Base-by-base conservation (phyloP, 2,888 invertebrate species). In the Charanyca ferruginea region DNA sequence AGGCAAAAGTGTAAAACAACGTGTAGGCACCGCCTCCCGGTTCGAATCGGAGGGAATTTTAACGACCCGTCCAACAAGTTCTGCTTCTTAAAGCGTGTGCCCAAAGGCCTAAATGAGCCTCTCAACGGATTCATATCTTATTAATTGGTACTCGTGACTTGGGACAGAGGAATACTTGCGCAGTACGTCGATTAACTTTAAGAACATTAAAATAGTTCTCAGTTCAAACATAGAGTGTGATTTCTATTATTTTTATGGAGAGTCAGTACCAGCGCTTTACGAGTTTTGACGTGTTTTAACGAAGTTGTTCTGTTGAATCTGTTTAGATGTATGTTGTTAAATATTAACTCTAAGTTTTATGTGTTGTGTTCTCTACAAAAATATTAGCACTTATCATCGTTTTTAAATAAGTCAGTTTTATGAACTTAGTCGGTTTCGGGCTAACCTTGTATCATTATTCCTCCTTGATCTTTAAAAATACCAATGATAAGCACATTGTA, bases 11-110 rank as follows among this genome's bases (percentile, higher is more conserved):
- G 85, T 87, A 83, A 86, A 85, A 81, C 81, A 80, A 72, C 78
- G 77, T 81, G 81, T 83, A 77, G 71, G 75, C 49, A 73, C 80
- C 85, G 87, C 89, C 84, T 81, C 84, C 87, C 87, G 88, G 87
- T 87, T 88, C 89, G 89, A 90, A 92, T 92, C 90, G 89, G 86
- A 82, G 88, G 87, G 92, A 91, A 93, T 91, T 89, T 90, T 89
- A 91, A 90, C 89, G 88, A 93, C 90, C 89, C 83, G 90, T 89
- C 85, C 74, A 75, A 89, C 91, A 80, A 84, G 92, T 91, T 91
- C 84, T 74, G 85, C 75, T 85, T 77, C 84, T 80, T 82, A 86
- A 84, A 82, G 81, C 83, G 81, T 83, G 86, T 85, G 86, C 86
- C 85, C 83, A 83, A 84, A 85, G 87, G 87, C 87, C 84, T 85